phyloP scores from a whole-genome alignment of 2,113 vertebrate species.

The Heterotilapia buettikoferi region DNA sequence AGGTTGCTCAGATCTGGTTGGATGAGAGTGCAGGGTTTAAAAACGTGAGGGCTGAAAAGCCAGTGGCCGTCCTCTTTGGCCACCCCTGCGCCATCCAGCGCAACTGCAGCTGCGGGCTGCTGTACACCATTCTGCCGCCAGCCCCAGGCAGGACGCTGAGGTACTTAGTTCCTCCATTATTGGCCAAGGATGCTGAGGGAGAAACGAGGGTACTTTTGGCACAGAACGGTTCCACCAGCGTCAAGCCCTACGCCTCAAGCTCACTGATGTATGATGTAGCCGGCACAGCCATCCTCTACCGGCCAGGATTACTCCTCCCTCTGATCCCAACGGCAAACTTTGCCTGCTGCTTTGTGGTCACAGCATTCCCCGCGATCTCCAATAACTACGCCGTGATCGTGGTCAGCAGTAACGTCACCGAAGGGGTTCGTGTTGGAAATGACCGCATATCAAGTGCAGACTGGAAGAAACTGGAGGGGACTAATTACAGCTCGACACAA shows the following conservation, averaged over 20 bases:
- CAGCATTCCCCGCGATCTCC: fast-evolving
- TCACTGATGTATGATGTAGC: fast-evolving
- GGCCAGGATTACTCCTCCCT: conserved; percentile 27
- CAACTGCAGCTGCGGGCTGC: conserved; percentile 51
- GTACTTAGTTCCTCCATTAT: conserved; percentile 31
- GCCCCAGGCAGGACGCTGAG: fast-evolving
- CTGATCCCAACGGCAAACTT: conserved; percentile 49
- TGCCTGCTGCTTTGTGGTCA: conserved; percentile 40
- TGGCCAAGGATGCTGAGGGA: fast-evolving
- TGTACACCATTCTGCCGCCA: conserved; percentile 37
- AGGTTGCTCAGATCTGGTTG: background rate
- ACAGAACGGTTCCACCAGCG: fast-evolving
- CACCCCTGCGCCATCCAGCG: conserved; percentile 27
- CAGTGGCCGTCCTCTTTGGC: conserved; percentile 48
- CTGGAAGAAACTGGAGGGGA: conserved; percentile 13
- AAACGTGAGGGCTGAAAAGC: fast-evolving
- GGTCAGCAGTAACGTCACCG: background rate
- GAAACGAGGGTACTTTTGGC: background rate
- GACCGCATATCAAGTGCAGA: fast-evolving
- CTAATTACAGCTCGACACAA: background rate
- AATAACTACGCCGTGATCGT: conserved; percentile 5
- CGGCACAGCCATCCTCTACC: background rate
- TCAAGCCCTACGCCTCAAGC: fast-evolving
- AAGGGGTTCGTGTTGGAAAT: background rate
- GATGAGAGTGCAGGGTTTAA: fast-evolving